Base-by-base conservation (phyloP, 2,888 invertebrate genomes). In the Ramazzottius varieornatus region DNA sequence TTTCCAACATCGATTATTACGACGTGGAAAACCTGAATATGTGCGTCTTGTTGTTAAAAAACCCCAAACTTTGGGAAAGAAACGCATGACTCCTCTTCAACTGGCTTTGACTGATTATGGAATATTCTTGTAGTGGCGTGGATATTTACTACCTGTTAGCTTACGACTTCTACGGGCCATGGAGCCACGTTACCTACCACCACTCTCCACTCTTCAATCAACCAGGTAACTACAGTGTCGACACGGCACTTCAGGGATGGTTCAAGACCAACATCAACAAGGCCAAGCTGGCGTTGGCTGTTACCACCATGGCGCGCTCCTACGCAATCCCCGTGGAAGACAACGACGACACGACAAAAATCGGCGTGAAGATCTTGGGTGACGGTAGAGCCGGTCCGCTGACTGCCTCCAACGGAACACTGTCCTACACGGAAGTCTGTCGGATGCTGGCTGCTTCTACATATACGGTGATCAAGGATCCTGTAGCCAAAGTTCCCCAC, bases 1-100 rank as follows among this genome's bases (percentile, higher is more conserved):
- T 54, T 54, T 16, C 54, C 29, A 54, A 54, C 54, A 54, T 54
- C 54, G 54, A 54, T 29, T 54, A 54, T 29, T 54, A 54, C 29
- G 54, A 54, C 24, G 54, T 54, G 4, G 54, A 54, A 8, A 29
- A 16, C 29, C 54, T 54, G 4, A 54, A 54, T 54, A 4, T 8
- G n/a, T n/a, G n/a, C n/a, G n/a, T n/a, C n/a, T n/a, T n/a, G n/a
- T n/a, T n/a, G n/a, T n/a, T n/a, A n/a, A n/a, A n/a, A n/a, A n/a
- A n/a, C n/a, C n/a, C n/a, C n/a, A n/a, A n/a, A n/a, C n/a, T n/a
- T n/a, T n/a, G n/a, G n/a, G n/a, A n/a, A n/a, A n/a, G n/a, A n/a
- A n/a, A n/a, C n/a, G 54, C 24, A 54, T 16, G 54, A 54, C 4
- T 54, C 29, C 8, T 8, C 20, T 40, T 20, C 40, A 40, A 13